These are phyloP conservation scores for Anoplopoma fimbria DNA, from an alignment of 2,113 vertebrate species.

Conservation along the genomic window DNA sequence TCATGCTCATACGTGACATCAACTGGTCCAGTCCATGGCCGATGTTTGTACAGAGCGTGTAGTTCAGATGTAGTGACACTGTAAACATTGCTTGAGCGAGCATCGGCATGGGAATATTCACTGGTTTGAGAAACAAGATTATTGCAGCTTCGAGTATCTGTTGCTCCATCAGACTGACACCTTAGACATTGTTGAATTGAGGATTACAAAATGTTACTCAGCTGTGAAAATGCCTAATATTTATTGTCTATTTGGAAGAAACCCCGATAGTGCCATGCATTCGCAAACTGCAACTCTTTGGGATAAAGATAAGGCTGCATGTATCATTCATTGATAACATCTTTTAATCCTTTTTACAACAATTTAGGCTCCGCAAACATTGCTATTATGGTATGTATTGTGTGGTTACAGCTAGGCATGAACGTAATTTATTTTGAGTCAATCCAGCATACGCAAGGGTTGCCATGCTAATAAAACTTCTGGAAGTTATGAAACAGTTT, in stretches of 20 bases:
- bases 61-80: constrained; percentile 24
- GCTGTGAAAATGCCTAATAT: neutral
- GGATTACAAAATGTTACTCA: neutral
- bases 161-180: neutral
- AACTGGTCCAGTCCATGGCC: constrained; percentile 40
- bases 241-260: neutral
- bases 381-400: too few relatives aligned
- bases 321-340: neutral
- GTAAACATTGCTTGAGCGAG: constrained; percentile 16
- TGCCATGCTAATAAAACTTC: too few relatives aligned
- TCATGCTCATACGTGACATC: constrained; percentile 59
- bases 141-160: neutral
- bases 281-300: neutral
- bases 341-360: neutral
- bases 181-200: neutral
- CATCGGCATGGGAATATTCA: constrained; percentile 7
- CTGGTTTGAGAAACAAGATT: constrained; percentile 7
- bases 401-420: too few relatives aligned
- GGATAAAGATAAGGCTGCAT: neutral
- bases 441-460: too few relatives aligned
- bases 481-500: too few relatives aligned
- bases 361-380: too few relatives aligned
- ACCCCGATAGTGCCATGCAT: neutral
- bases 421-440: too few relatives aligned
- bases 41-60: constrained; percentile 18